Conservation (phyloP, 2,888 invertebrate species). For the Orchestes rusci region DNA sequence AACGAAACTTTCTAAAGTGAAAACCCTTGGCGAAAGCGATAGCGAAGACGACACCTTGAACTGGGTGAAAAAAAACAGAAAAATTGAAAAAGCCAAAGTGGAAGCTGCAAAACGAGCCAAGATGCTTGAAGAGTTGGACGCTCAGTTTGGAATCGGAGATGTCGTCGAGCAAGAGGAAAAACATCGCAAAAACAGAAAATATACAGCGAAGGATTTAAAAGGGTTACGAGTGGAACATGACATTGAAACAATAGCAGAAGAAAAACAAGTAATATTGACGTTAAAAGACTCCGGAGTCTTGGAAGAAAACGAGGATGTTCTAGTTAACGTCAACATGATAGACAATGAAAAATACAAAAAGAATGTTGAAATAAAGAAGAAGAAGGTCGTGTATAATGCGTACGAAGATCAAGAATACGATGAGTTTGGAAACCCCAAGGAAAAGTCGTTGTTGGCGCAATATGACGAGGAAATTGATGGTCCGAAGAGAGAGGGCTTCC, state of each 20-base stretch:
- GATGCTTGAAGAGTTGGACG: slow-evolving; percentile 90
- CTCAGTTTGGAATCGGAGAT: slow-evolving; percentile 83
- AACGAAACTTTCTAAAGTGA: slow-evolving; percentile 54
- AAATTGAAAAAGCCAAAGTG: slow-evolving; percentile 68
- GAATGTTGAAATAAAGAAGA: slow-evolving; percentile 77
- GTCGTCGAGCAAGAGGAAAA: slow-evolving; percentile 73
- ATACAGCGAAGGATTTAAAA: slow-evolving; percentile 62
- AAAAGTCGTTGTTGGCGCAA: slow-evolving; percentile 71
- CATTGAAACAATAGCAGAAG: slow-evolving; percentile 61
- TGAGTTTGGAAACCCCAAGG: slow-evolving; percentile 56
- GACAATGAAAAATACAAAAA: slow-evolving; percentile 79
- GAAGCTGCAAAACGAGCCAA: slow-evolving; percentile 86
- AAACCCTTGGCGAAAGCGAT: slow-evolving; percentile 63
- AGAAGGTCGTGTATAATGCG: slow-evolving; percentile 79
- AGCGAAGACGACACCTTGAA: slow-evolving; percentile 66
- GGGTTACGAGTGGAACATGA: slow-evolving; percentile 87
- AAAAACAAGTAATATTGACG: slow-evolving; percentile 80
- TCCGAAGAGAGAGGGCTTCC: slow-evolving; percentile 61
- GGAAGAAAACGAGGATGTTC: slow-evolving; percentile 74
- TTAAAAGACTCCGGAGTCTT: slow-evolving; percentile 88
- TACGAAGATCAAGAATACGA: slow-evolving; percentile 75
- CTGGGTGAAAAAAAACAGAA: slow-evolving; percentile 81
- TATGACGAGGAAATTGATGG: slow-evolving; percentile 92
- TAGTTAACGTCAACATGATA: slow-evolving; percentile 85
- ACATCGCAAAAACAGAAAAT: slow-evolving; percentile 52